Base-by-base conservation (phyloP, 2,797 vertebrate species). In the Decapterus maruadsi region DNA sequence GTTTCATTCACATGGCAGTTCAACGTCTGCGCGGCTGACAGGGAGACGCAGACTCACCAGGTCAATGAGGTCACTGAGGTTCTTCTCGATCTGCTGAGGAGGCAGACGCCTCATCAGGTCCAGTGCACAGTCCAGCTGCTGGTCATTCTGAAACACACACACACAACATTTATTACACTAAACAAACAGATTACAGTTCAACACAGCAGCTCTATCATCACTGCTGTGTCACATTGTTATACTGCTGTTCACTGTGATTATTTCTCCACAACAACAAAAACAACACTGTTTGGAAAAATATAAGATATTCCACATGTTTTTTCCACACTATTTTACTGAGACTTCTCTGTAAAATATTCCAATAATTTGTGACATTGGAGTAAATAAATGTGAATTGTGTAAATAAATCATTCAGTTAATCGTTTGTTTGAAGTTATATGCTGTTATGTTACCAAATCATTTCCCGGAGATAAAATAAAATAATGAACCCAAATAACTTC, bases 81-180 rank as follows among this genome's bases (percentile, higher is more conserved):
- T 99, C 89, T 99, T 99, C 96, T 99, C 98, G 11, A 99, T 99
- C 92, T 99, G 98, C 93, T 99, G 98, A 0, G 98, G 98, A 95
- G 98, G 98, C 95, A 99, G 95, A 85, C 98, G 98, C 96, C 98
- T 98, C 98, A 99, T 99, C 93, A 99, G 94, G 93, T 99, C 98
- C 96, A 99, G 97, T 93, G 98, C 98, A 97, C 98, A 99, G 91
- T 99, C 98, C 91, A 99, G 95, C 96, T 99, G 98, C 93, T 98
- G 97, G 84, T 99, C 98, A 93, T 94, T 97, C 98, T 99, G 95
- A 91, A 89, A 90, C 50, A 87, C 56, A 82, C 20, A 81, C 36
- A 81, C 22, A 22, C 8, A 43, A 45, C 2, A 53, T 2, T 80
- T 22, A 67, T 63, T 22, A 79, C 11, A 54, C 46, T 68, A 38